Evolutionary conservation across 2,888 invertebrate species (phyloP).

Genomic region (Xestia rhomboidea): DNA sequence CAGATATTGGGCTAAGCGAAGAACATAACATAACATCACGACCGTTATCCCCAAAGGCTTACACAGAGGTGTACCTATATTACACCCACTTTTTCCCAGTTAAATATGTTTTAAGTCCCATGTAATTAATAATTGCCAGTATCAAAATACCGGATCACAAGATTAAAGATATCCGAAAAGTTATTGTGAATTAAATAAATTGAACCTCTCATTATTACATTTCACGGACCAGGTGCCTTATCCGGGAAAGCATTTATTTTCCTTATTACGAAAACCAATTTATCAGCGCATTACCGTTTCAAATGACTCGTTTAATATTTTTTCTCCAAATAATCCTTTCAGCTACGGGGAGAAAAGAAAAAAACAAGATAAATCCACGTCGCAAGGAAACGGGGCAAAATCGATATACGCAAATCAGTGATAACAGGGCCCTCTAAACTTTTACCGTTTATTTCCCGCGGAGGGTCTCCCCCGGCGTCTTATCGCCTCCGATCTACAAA

Average conservation of each 20-base stretch:
- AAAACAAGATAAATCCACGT: constrained; percentile 77
- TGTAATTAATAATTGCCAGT: neutral
- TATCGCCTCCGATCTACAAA: constrained; percentile 90
- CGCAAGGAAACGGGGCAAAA: constrained; percentile 74
- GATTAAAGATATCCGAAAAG: neutral
- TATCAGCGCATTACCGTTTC: constrained; percentile 60
- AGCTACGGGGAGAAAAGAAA: constrained; percentile 49
- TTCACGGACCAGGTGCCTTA: constrained; percentile 33
- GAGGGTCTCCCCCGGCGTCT: constrained; percentile 72
- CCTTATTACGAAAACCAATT: constrained; percentile 66
- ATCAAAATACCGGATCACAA: neutral
- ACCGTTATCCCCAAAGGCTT: neutral
- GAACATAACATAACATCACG: neutral
- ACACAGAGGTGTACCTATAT: neutral
- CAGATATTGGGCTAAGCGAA: neutral
- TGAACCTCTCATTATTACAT: constrained; percentile 25
- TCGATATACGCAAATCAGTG: constrained; percentile 90
- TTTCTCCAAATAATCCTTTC: constrained; percentile 66
- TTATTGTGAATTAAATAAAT: constrained; percentile 37
- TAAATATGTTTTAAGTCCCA: neutral
- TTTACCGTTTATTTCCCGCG: constrained; percentile 81
- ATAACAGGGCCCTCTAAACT: constrained; percentile 85
- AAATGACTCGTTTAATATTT: constrained; percentile 64
- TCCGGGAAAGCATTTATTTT: constrained; percentile 52
- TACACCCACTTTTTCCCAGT: neutral